phyloP scores from a whole-genome alignment of 2,797 vertebrate genomes.

The Gymnothorax reevesii region DNA sequence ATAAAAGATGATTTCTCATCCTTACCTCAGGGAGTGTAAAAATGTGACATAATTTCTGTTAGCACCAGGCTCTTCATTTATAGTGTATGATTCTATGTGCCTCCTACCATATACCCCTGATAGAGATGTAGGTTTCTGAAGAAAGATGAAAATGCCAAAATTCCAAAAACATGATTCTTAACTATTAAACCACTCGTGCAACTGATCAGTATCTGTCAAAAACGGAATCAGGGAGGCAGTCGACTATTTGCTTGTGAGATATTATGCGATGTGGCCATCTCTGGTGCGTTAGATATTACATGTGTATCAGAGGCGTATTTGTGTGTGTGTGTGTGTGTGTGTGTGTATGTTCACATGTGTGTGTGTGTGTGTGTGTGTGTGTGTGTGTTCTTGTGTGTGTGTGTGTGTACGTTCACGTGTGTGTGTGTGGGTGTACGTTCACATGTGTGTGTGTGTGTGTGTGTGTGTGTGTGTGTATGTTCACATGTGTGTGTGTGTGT shows the following conservation, averaged over 20 bases:
- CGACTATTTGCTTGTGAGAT: neutral
- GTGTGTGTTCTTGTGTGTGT: too few species aligned
- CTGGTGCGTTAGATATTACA: neutral
- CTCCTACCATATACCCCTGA: neutral
- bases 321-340: conserved; percentile 11
- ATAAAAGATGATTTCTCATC: too few species aligned
- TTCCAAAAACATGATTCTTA: neutral
- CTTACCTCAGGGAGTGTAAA: too few species aligned
- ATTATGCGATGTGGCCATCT: neutral
- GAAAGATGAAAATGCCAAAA: neutral
- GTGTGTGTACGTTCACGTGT: conserved; percentile 1
- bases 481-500: neutral
- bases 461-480: conserved; percentile 11
- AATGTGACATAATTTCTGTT: too few species aligned
- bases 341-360: conserved; percentile 4
- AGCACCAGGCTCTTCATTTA: neutral
- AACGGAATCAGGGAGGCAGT: conserved; percentile 13
- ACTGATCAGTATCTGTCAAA: conserved; percentile 23
- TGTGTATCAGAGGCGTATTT: neutral
- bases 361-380: too few species aligned
- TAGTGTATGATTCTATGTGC: neutral
- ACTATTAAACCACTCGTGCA: neutral
- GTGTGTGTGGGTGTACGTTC: neutral
- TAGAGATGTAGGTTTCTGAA: neutral
- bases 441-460: neutral